phyloP scores from a whole-genome alignment of 30 jellyfish, hydroid and myxozoan genomes.

The Hydractinia echinata region DNA sequence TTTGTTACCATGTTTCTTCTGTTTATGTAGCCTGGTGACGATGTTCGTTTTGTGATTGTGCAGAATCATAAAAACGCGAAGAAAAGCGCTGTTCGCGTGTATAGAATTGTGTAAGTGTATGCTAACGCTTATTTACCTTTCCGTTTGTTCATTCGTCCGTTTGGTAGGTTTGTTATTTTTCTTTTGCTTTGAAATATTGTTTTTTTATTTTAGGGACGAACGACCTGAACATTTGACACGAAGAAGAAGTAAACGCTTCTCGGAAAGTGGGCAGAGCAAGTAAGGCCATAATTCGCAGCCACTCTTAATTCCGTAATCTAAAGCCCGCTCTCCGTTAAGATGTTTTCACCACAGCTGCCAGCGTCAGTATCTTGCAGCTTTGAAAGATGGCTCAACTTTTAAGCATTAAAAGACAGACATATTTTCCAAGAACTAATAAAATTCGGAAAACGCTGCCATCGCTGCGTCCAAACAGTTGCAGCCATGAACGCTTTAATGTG shows the following conservation, averaged over 20 bases:
- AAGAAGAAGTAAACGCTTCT: constrained; percentile 38
- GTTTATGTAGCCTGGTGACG: constrained; percentile 67
- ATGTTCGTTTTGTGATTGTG: constrained; percentile 63
- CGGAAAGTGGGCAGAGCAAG: constrained; percentile 20
- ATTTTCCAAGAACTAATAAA: too few species aligned
- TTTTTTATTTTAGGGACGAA: constrained; percentile 33
- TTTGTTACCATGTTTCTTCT: not conserved
- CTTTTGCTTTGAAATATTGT: not conserved
- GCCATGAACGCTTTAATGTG: too few species aligned
- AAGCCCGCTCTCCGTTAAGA: too few species aligned
- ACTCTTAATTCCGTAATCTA: too few species aligned
- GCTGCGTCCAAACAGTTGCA: too few species aligned
- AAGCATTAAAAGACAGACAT: too few species aligned
- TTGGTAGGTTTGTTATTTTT: not conserved
- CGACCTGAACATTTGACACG: constrained; percentile 48
- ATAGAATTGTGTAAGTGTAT: constrained; percentile 44
- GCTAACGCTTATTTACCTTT: constrained; percentile 20
- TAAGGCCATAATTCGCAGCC: not conserved
- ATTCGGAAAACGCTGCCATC: too few species aligned
- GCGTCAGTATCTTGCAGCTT: too few species aligned
- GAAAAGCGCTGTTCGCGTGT: constrained; percentile 75
- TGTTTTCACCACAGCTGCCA: too few species aligned
- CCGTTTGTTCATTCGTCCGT: not conserved
- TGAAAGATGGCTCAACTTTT: too few species aligned
- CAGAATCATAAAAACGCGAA: constrained; percentile 88